These are phyloP conservation scores for Ichneumoninae sp. DNA, from an alignment of 2,888 invertebrate species.

Conservation along the genomic window DNA sequence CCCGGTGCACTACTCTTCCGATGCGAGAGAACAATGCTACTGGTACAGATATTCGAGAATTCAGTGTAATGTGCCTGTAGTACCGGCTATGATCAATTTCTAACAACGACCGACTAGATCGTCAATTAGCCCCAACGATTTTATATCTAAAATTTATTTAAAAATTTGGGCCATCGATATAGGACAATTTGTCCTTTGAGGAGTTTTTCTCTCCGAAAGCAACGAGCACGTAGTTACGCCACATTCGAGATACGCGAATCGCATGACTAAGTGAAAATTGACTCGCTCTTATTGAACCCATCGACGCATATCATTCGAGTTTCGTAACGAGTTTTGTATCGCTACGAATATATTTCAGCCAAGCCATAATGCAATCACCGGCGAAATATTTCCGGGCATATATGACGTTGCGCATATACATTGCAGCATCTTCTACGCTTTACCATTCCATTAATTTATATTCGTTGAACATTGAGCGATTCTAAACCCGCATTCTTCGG, in stretches of 20 bases:
- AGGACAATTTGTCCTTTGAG: neutral
- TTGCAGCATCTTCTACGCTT: neutral
- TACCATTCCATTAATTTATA: neutral
- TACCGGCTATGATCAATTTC: neutral
- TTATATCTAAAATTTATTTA: too few relatives aligned
- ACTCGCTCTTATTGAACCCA: conserved; percentile 29
- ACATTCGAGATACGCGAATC: neutral
- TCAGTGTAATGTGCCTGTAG: too few relatives aligned
- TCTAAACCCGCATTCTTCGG: too few relatives aligned
- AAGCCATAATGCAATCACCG: conserved; percentile 40
- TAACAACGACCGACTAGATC: neutral
- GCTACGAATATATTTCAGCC: conserved; percentile 1
- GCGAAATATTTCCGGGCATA: neutral
- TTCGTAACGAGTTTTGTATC: conserved; percentile 52
- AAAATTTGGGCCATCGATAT: neutral
- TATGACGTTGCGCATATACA: neutral
- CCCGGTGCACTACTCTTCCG: conserved; percentile 18
- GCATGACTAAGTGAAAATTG: conserved; percentile 32
- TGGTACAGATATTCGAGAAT: neutral
- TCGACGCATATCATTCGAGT: conserved; percentile 61
- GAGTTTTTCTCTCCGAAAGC: neutral
- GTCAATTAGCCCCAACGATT: too few relatives aligned
- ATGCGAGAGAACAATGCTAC: conserved; percentile 10
- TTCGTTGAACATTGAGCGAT: neutral
- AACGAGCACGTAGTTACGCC: neutral